A percentile compares a stretch with the other conserved stretches of the same genome.
Evolutionary conservation across 2,113 vertebrate genomes (phyloP).

Genomic region (Parus major): DNA sequence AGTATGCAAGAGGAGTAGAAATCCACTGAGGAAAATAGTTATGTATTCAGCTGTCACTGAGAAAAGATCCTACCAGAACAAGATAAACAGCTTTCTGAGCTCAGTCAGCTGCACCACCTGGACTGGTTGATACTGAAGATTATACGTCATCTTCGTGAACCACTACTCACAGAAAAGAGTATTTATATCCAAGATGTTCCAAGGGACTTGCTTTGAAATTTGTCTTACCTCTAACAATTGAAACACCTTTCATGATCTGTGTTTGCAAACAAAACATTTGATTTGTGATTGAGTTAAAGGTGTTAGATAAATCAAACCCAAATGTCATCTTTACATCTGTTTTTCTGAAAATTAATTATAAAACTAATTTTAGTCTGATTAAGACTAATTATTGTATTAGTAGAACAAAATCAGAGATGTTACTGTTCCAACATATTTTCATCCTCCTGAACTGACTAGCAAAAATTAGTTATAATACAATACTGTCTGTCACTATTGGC

Average conservation of each 20-base stretch:
- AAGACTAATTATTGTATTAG: not conserved
- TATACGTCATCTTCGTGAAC: not conserved
- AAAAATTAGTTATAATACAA: not conserved
- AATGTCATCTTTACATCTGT: not conserved
- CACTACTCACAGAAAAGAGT: not conserved
- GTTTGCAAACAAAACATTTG: not conserved
- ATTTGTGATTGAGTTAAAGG: not conserved
- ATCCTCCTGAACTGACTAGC: not conserved
- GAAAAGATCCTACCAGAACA: not conserved
- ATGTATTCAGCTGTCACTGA: not conserved
- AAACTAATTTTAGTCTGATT: not conserved
- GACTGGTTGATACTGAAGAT: not conserved
- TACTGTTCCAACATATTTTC: not conserved
- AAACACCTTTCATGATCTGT: not conserved
- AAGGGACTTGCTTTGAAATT: not conserved
- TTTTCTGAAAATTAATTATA: not conserved
- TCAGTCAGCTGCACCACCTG: not conserved
- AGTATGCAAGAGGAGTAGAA: not conserved
- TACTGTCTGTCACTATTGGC: not conserved
- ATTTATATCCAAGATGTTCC: not conserved
- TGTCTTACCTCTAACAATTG: not conserved
- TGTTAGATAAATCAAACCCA: not conserved
- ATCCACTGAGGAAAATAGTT: not conserved
- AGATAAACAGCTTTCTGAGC: slow-evolving; percentile 1
- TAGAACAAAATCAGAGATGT: not conserved